Base-by-base conservation (phyloP, 2,888 invertebrate species). In the Euproctis similis region DNA sequence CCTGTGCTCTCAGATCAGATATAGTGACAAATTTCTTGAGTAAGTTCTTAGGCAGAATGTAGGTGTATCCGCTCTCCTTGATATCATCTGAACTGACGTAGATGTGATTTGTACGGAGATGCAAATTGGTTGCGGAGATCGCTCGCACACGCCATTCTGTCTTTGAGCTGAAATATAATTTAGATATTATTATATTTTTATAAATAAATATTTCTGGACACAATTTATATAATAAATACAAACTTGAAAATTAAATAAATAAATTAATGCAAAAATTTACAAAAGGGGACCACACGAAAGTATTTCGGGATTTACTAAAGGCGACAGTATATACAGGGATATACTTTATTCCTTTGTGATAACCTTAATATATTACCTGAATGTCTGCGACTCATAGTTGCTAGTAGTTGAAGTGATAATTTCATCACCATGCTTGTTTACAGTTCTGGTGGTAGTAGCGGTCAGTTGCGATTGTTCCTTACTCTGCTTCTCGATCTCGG, bases 81-180 rank as follows among this genome's bases (percentile, higher is more conserved):
- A 99, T 98, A 63, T 99, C 99, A 61, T 99, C 99, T 0, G 98
- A 97, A 40, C 97, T 97, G 10, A 99, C 98, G 61, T 99, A 99
- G 60, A 99, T 99, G 71, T 99, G 98, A 81, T 99, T 98, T 0
- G 98, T 99, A 41, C 99, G 90, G 19, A 98, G 86, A 77, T 98
- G 97, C 11, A 98, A 86, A 82, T 98, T 98, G 0, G 98, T 98
- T 0, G 98, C 98, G 0, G 96, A 98, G 50, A 99, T 99, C 0
- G 98, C 98, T 47, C 99, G 87, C 12, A 96, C 97, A 28, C 99
- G 90, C 99, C 99, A 99, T 84, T 99, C 98, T 0, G 99, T 99
- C 74, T 98, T 97, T 0, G 97, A 97, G 48, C 97, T 94, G 18
- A 12, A 39, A n/a, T n/a, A n/a, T n/a, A n/a, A n/a, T n/a, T n/a